These are phyloP conservation scores for Anguilla marmorata DNA, from an alignment of 2,797 vertebrate species.

Conservation along the genomic window DNA sequence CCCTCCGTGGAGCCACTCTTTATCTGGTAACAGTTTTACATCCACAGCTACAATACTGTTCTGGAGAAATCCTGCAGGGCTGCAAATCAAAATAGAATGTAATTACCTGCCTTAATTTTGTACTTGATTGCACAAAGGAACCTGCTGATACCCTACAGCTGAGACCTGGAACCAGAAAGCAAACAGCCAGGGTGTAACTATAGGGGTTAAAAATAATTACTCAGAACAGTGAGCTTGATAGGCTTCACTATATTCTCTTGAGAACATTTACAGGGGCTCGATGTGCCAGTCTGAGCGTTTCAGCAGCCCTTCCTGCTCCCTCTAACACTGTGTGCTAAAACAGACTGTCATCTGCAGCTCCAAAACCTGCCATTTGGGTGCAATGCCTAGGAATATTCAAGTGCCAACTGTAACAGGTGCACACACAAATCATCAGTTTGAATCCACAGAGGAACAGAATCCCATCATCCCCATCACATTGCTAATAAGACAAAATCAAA, in stretches of 20 bases:
- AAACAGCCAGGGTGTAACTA: not conserved
- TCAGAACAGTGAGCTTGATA: constrained; percentile 5
- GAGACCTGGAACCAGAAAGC: not conserved
- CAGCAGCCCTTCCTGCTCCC: not conserved
- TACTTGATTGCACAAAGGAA: constrained; percentile 3
- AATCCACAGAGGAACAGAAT: not conserved
- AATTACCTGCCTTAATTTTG: constrained; percentile 1
- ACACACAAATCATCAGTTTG: not conserved
- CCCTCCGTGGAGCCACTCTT: not conserved
- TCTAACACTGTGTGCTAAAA: not conserved
- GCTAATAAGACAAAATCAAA: constrained; percentile 3
- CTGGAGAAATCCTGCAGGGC: not conserved
- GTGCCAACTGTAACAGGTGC: not conserved
- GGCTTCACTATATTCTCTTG: not conserved
- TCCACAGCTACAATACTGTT: not conserved
- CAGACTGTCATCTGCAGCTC: not conserved
- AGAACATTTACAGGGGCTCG: not conserved
- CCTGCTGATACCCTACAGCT: not conserved
- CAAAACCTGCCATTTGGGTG: not conserved
- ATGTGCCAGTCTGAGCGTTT: not conserved
- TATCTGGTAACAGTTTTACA: not conserved
- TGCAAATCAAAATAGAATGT: constrained; percentile 14
- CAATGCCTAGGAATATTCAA: not conserved
- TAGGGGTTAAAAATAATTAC: constrained; percentile 4
- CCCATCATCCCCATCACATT: not conserved